phyloP scores from a whole-genome alignment of 2,797 vertebrate genomes.

The Muraenolepis orangiensis region DNA sequence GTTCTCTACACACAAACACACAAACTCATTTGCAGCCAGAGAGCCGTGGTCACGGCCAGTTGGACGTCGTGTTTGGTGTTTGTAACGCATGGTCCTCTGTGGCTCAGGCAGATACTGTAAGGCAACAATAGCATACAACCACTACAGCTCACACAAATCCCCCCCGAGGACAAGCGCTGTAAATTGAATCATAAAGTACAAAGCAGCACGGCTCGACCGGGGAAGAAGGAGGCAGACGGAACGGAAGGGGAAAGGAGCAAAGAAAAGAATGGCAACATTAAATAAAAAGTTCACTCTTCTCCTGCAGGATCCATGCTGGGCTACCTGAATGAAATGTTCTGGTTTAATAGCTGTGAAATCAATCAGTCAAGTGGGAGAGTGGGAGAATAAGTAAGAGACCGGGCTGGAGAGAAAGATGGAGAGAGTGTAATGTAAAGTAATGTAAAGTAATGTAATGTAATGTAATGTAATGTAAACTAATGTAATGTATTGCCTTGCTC shows the following conservation, averaged over 20 bases:
- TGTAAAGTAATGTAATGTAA: no score
- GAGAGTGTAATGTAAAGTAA: no score
- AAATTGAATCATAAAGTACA: conserved; percentile 73
- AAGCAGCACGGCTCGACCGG: conserved; percentile 63
- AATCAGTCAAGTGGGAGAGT: conserved; percentile 63
- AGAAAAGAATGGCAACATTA: conserved; percentile 59
- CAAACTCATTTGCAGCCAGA: conserved; percentile 32
- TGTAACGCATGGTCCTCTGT: conserved; percentile 43
- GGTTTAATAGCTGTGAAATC: conserved; percentile 76
- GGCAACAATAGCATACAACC: conserved; percentile 53
- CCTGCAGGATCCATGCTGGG: conserved; percentile 65
- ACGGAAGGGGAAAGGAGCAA: conserved; percentile 58
- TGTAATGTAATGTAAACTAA: no score
- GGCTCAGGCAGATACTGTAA: conserved; percentile 57
- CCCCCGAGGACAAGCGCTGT: conserved; percentile 58
- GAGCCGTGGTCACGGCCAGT: conserved; percentile 37
- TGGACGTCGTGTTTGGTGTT: conserved; percentile 30
- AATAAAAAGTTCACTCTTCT: conserved; percentile 63
- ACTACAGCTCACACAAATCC: conserved; percentile 65
- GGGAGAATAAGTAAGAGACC: conserved; percentile 40
- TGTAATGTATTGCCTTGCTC: no score
- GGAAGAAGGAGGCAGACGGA: conserved; percentile 56
- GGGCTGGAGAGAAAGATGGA: background rate
- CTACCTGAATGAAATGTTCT: conserved; percentile 74
- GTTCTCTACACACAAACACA: conserved; percentile 10